phyloP scores from a whole-genome alignment of 2,113 vertebrate genomes.

The Coracopsis vasa region DNA sequence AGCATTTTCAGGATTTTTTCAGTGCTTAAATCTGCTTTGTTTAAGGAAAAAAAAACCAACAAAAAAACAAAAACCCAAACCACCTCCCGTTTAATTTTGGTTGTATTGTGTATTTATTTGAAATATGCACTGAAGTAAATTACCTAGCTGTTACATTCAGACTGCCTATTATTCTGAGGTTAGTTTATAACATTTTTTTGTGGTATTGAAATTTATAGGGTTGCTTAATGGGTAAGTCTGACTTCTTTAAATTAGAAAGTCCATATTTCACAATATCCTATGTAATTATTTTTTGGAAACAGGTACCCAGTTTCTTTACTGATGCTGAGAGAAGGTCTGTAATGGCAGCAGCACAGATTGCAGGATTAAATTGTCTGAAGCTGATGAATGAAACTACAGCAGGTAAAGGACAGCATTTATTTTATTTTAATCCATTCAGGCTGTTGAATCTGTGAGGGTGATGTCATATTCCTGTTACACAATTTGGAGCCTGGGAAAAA shows the following conservation, averaged over 20 bases:
- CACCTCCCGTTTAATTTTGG: background rate
- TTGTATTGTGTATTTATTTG: background rate
- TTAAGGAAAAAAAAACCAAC: background rate
- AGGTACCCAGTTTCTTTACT: constrained; percentile 95
- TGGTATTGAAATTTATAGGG: background rate
- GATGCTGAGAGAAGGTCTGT: constrained; percentile 91
- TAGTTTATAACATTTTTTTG: background rate
- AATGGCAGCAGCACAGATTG: constrained; percentile 90
- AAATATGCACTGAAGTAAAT: background rate
- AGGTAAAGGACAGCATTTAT: constrained; percentile 71
- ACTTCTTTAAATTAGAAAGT: background rate
- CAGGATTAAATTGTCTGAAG: constrained; percentile 92
- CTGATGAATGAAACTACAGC: constrained; percentile 96
- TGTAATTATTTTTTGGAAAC: background rate
- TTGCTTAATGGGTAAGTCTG: background rate
- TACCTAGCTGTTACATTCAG: background rate
- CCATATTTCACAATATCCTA: background rate
- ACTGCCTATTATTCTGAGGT: background rate
- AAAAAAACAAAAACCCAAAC: too few relatives aligned
- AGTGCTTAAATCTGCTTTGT: background rate
- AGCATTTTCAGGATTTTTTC: background rate
- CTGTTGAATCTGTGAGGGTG: background rate
- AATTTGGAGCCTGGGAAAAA: background rate
- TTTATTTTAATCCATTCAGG: background rate
- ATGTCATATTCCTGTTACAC: background rate